A percentile compares a stretch with the other conserved stretches of the same genome.
These are phyloP conservation scores for Pardalotus punctatus DNA, from an alignment of 2,113 vertebrate genomes.

Conservation along the genomic window DNA sequence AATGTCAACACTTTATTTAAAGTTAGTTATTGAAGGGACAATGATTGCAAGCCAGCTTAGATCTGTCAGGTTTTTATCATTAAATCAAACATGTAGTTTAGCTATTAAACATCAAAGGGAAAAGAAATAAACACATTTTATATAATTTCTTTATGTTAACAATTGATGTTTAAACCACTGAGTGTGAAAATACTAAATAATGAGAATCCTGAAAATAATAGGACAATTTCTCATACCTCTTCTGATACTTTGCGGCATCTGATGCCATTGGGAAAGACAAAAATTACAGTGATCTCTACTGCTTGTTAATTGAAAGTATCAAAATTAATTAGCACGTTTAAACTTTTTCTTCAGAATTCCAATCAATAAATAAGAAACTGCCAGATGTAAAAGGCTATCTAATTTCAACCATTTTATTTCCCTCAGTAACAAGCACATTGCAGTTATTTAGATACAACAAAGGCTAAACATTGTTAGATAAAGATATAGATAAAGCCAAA, in stretches of 20 bases:
- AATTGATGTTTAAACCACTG: background rate
- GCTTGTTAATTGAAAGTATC: background rate
- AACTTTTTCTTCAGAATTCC: background rate
- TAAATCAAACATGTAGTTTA: background rate
- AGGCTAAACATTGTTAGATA: background rate
- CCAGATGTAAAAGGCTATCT: background rate
- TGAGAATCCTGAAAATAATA: background rate
- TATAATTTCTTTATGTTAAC: background rate
- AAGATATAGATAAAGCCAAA: background rate
- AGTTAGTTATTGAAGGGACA: background rate
- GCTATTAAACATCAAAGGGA: background rate
- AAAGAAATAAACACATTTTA: background rate
- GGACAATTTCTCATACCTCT: background rate
- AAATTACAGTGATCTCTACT: background rate
- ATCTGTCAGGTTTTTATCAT: background rate
- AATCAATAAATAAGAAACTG: background rate
- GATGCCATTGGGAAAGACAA: background rate
- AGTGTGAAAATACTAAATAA: background rate
- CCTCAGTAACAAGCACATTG: background rate
- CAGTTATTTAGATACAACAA: background rate
- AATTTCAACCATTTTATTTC: background rate
- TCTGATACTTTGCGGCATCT: background rate
- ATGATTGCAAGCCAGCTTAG: background rate
- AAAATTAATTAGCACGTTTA: background rate
- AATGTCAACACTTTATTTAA: background rate